Conservation (phyloP, 2,113 vertebrate species). For the Recurvirostra avosetta region DNA sequence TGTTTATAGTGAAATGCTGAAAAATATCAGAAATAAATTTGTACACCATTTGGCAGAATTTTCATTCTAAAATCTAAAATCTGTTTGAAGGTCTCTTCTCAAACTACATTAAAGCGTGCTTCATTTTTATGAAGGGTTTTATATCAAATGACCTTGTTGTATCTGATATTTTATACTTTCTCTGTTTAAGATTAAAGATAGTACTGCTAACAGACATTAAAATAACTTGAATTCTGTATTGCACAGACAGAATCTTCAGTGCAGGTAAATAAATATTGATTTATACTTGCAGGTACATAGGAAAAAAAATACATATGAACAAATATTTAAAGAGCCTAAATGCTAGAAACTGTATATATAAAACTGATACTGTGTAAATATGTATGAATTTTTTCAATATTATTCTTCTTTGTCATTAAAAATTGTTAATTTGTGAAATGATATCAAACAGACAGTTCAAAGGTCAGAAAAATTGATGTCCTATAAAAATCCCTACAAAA, state of each 20-base stretch:
- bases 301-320: not conserved
- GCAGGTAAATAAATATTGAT: not conserved
- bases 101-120: not conserved
- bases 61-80: not conserved
- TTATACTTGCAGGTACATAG: not conserved
- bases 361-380: not conserved
- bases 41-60: not conserved
- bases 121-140: not conserved
- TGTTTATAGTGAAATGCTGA: not conserved
- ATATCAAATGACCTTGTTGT: not conserved
- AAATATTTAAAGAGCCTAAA: not conserved
- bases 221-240: not conserved
- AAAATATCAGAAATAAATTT: not conserved
- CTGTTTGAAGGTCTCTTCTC: not conserved
- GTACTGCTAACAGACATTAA: not conserved
- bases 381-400: not conserved
- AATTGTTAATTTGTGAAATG: not conserved
- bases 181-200: not conserved
- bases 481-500: not conserved
- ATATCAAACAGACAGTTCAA: not conserved
- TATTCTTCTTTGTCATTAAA: not conserved
- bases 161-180: not conserved
- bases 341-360: not conserved
- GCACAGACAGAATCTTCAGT: not conserved
- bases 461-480: not conserved